Percentiles rank a stretch among this genome's conserved stretches.
Conservation (phyloP, 2,113 vertebrate genomes). For the Heterocephalus glaber region DNA sequence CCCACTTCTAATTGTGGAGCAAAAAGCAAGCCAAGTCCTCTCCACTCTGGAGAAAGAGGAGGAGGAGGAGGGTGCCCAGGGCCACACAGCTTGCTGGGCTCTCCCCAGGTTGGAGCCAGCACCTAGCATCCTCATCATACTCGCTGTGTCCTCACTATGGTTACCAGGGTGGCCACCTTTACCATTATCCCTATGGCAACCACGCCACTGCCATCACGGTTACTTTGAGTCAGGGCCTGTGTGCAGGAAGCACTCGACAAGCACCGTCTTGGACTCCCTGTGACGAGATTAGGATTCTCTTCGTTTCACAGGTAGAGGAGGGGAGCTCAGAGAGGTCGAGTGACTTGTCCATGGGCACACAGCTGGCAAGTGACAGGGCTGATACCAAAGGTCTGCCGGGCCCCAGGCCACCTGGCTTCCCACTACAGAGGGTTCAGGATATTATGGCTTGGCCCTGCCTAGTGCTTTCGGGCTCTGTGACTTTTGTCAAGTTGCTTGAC, state of each 20-base stretch:
- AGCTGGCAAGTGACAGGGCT: background rate
- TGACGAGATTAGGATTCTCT: background rate
- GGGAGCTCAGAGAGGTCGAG: background rate
- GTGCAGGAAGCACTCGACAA: accelerated
- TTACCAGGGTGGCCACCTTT: background rate
- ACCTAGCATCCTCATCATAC: background rate
- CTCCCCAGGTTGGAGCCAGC: background rate
- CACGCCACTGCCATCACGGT: background rate
- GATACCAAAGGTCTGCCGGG: background rate
- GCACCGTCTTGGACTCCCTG: background rate
- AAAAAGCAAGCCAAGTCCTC: background rate
- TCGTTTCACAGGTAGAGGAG: background rate
- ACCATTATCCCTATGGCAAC: background rate
- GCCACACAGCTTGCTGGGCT: background rate
- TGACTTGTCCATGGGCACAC: background rate
- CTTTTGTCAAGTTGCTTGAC: background rate
- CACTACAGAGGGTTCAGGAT: accelerated
- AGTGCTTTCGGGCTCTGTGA: background rate
- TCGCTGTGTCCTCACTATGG: accelerated
- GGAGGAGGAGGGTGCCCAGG: background rate
- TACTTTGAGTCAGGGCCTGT: accelerated
- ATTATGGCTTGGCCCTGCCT: background rate
- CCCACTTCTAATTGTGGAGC: constrained; percentile 39
- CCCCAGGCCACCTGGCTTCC: background rate
- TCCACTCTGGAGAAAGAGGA: background rate